Evolutionary conservation across 1,140 invertebrate species (phyloP), one percentile per base, ranked within the genome.

Genomic region (Drosophila virilis): DNA sequence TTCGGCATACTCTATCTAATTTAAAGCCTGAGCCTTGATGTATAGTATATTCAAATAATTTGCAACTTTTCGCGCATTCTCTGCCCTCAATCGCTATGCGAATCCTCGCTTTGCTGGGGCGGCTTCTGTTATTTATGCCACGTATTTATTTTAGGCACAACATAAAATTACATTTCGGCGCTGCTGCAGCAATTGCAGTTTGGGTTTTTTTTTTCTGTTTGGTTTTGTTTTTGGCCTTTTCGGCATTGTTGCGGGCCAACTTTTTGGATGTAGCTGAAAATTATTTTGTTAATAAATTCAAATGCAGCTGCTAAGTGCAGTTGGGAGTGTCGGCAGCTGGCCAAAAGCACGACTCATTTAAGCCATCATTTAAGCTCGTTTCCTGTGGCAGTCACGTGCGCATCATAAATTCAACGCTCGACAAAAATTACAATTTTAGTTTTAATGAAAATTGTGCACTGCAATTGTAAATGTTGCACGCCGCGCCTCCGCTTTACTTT

Each of bases 261-360:
- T 80, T 80, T 65, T 46, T 45, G 15, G 1, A 10, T n/a, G 17
- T 17, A 37, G 28, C 17, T 65, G 62, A 10, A 60, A 51, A 69
- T 60, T 69, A 69, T 69, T 60, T 80, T 76, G 78, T 80, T 80
- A 80, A 80, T 80, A 80, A 80, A 80, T 80, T 80, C 73, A 80
- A 80, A 80, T 80, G 78, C 78, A 80, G 74, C 65, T 66, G 77
- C 59, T 48, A 68, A 70, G 57, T 69, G 55, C 10, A 38, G 32
- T 8, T 51, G 42, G 6, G 4, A 1, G 6, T 1, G 50, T 38
- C 58, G 68, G 59, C 68, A 62, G 38, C 35, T 45, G 55, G 71
- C 46, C 74, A 78, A 79, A 42, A 71, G 77, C 77, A 79, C 77
- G 77, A 79, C 77, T 79, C 77, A 80, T 79, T 79, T 79, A 79